Base-by-base conservation (phyloP, 2,888 invertebrate species). In the Philonicus albiceps region DNA sequence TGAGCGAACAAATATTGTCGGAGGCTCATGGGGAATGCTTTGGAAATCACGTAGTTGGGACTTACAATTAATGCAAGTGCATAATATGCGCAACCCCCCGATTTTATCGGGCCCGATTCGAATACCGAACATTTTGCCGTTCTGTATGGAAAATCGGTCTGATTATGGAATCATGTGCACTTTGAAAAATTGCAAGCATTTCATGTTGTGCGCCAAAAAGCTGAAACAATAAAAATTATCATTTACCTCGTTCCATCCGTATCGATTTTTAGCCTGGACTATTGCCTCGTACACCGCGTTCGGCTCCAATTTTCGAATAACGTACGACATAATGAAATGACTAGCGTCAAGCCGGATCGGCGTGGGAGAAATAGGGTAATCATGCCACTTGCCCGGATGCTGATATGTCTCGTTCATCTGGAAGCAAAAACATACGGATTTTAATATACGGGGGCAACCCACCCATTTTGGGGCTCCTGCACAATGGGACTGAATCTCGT, bases 361-460 rank as follows among this genome's bases (percentile, higher is more conserved):
- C 43, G 90, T 91, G 72, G 92, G 92, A 86, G 91, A 91, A 87
- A 92, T 91, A 88, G 91, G 91, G 88, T 91, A 91, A 88, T 95
- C 95, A 90, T 95, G 95, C 95, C 95, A 95, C 87, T 95, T 94
- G 0, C 95, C 95, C 1, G 95, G 95, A 91, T 94, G 94, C 90
- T 95, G 95, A 92, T 95, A 95, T 0, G 95, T 94, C 92, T 95
- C 95, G 92, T 95, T 95, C 92, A 95, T 94, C 95, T 95, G 93
- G 2, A 90, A 89, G 88, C 72, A 72, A 31, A 81, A 86, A 3
- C 84, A 86, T 49, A 85, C 0, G 43, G 75, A 75, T 49, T 75
- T 85, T 75, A 75, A 85, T 53, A 53, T 85, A 16, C 11, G 34
- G 74, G 43, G 7, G 49, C 34, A 31, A 34, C 75, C 53, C 53